Evolutionary conservation across 2,888 invertebrate genomes (phyloP).

Genomic region (Lucinisca nassula): DNA sequence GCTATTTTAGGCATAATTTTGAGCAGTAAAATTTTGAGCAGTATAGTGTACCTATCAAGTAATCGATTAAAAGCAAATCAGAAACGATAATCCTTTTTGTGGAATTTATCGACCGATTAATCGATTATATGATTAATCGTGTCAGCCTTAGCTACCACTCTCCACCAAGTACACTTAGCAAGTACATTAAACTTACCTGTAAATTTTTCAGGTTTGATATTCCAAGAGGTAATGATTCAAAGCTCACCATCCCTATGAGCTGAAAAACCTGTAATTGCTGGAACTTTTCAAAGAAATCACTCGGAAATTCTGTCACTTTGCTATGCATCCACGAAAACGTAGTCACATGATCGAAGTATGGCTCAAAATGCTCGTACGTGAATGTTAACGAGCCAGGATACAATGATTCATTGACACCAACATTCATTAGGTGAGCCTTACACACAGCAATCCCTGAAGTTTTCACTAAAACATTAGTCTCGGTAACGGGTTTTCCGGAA

Average conservation of each 20-base stretch:
- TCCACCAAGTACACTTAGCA: no score
- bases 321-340: slow-evolving; percentile 68
- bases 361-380: slow-evolving; percentile 73
- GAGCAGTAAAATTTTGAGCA: no score
- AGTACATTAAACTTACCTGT: slow-evolving; percentile 58
- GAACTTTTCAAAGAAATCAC: slow-evolving; percentile 77
- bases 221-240: slow-evolving; percentile 68
- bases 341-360: slow-evolving; percentile 77
- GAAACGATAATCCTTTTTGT: no score
- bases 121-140: no score
- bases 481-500: slow-evolving; percentile 37
- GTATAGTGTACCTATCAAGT: no score
- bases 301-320: slow-evolving; percentile 64
- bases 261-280: slow-evolving; percentile 73
- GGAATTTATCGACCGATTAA: no score
- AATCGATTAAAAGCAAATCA: no score
- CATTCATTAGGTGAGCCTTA: slow-evolving; percentile 69
- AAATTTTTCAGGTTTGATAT: slow-evolving; percentile 70
- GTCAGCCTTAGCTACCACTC: no score
- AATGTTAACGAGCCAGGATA: slow-evolving; percentile 46
- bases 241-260: slow-evolving; percentile 32
- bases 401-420: slow-evolving; percentile 38
- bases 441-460: slow-evolving; percentile 49
- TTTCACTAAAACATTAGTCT: slow-evolving; percentile 54
- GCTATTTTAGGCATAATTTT: no score